Evolutionary conservation across 2,113 vertebrate species (phyloP), one percentile per base, ranked within the genome.

Genomic region (Cnemophilus loriae): DNA sequence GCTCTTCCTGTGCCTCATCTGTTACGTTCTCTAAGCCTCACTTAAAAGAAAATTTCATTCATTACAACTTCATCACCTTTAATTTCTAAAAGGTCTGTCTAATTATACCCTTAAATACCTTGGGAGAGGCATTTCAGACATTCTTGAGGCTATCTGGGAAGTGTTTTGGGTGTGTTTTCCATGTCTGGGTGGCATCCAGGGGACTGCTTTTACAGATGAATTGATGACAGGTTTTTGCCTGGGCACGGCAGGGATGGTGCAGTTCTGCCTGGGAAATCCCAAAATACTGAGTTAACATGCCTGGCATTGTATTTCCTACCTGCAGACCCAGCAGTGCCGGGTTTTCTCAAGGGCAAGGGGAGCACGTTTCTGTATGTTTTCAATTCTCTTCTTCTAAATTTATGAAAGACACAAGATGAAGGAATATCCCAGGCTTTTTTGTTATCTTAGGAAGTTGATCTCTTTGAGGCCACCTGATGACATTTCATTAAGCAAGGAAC

Each of bases 21-120:
- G 1, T 86, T 47, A 26, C 17, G 27, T 63, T 61, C 35, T 86
- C 74, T 63, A 76, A 84, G 26, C 32, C 37, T 89, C 61, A 27
- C 30, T 71, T 52, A 35, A 56, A 74, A 35, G n/a, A 88, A 86
- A 64, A 52, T 61, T 32, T 60, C 11, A 33, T 82, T 93, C 33
- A 33, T 61, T 79, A 75, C 27, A 60, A 70, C 49, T 84, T 78
- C 15, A 4, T 86, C 83, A 84, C 56, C 49, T 90, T 81, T 89
- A 64, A 95, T 92, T 93, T 93, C 46, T 61, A 6, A 89, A 50
- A 91, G 30, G 22, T 71, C 68, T 91, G 33, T 26, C 35, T 90
- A 65, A 95, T 95, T 90, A 79, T 28, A 64, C 44, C 27, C 55
- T 60, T 55, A 78, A 89, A 71, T 44, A 82, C 41, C 53, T 50